Evolutionary conservation across 2,113 vertebrate species (phyloP), one percentile per base, ranked within the genome.

Genomic region (Actinemys pallida): DNA sequence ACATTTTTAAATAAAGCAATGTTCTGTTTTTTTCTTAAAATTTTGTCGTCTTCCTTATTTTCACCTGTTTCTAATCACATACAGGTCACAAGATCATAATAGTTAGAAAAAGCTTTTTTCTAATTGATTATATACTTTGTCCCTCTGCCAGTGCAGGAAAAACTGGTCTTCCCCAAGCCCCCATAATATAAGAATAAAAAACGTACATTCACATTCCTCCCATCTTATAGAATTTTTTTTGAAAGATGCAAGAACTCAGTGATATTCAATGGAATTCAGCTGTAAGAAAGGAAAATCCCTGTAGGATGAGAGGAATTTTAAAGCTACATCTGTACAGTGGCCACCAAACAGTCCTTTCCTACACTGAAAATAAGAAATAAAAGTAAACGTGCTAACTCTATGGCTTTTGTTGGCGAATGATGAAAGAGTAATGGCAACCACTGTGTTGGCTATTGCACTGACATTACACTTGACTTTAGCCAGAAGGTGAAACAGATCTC

Each of bases 181-280:
- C 86, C 50, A 75, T 5, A 8, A 54, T 88, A 93, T 11, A 82
- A 95, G 79, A 57, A 86, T 92, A 90, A 91, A 84, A 8, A 84
- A 92, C 25, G 82, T 17, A 79, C 53, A 8, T 79, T 84, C 27
- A 62, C 31, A 72, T 91, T 85, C 50, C 27, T 90, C 3, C 50
- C 75, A 5, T 83, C 53, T 89, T 90, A 25, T 53, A 0, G 1
- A 75, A 87, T 93, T 89, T 90, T 54, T 89, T 24, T 57, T 47
- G 45, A 90, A 78, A 79, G 83, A 10, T 54, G 91, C 39, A 84
- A 59, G 80, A 87, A 84, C 59, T 1, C 57, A 85, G 72, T 89
- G 14, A 42, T 90, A 7, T 83, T 89, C 49, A 82, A 16, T 35
- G 47, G 84, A 76, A 87, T 80, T 92, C 5, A 80, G 65, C 50